Conservation (phyloP, 2,797 vertebrate genomes). For the Bradypodion ventrale region DNA sequence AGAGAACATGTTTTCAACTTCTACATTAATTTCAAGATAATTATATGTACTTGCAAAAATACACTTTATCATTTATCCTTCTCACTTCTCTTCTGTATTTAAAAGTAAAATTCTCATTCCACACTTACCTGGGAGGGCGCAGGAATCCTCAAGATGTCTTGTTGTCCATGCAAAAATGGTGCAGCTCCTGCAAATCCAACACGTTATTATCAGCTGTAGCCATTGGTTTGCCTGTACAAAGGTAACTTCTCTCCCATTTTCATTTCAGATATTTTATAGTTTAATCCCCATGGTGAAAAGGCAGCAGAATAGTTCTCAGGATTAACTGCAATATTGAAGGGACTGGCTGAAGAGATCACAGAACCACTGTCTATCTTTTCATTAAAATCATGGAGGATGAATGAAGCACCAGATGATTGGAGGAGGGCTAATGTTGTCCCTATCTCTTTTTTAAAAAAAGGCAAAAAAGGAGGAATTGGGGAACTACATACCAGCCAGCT, state of each 20-base stretch:
- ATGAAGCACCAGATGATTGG: no score
- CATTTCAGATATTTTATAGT: neutral
- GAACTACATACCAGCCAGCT: no score
- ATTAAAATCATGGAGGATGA: neutral
- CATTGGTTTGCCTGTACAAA: neutral
- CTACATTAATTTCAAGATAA: neutral
- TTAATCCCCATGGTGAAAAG: neutral
- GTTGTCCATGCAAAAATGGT: neutral
- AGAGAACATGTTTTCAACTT: neutral
- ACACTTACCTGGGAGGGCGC: slow-evolving; percentile 26
- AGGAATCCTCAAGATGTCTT: slow-evolving; percentile 21
- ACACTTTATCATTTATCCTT: neutral
- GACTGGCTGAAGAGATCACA: no score
- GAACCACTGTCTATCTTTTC: no score
- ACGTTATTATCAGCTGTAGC: neutral
- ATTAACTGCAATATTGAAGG: no score
- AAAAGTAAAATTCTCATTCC: neutral
- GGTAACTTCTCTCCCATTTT: neutral
- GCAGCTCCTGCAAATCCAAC: slow-evolving; percentile 51
- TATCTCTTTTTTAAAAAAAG: no score
- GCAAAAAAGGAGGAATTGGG: no score
- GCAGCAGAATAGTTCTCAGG: neutral
- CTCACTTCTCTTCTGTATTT: neutral
- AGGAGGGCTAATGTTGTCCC: no score
- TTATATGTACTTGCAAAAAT: neutral